Evolutionary conservation across 2,797 vertebrate genomes (phyloP).

Genomic region (Sarcophilus harrisii): DNA sequence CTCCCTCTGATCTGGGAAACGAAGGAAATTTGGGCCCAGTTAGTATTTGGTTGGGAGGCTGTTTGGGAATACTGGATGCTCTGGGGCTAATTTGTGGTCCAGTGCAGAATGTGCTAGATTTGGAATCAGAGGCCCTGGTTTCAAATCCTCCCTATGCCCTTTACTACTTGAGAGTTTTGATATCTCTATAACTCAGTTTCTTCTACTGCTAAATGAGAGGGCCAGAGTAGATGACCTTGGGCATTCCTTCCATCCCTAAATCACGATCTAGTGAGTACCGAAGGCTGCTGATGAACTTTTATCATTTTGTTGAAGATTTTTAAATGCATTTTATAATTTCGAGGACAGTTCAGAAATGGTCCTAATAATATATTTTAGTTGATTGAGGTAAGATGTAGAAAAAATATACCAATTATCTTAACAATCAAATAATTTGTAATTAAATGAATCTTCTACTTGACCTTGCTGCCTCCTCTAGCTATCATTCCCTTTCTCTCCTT

Average conservation of each 20-base stretch:
- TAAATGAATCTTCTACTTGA: neutral
- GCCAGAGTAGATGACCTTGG: neutral
- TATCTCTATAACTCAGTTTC: neutral
- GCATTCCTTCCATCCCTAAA: neutral
- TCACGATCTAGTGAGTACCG: neutral
- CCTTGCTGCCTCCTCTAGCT: neutral
- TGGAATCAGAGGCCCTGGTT: neutral
- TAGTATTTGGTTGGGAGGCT: neutral
- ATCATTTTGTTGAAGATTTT: neutral
- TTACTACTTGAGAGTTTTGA: neutral
- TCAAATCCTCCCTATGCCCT: neutral
- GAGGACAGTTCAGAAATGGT: neutral
- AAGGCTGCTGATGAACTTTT: neutral
- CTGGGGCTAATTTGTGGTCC: neutral
- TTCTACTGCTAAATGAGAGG: neutral
- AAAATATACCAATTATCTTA: constrained; percentile 21
- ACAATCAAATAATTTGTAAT: constrained; percentile 19
- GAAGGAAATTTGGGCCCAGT: neutral
- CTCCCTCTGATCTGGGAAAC: neutral
- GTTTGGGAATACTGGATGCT: neutral
- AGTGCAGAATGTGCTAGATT: neutral
- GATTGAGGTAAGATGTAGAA: neutral
- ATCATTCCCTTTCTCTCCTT: neutral
- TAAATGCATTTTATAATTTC: neutral
- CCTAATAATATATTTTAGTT: neutral